Conservation (phyloP, 2,797 vertebrate genomes). For the Bufotes viridis region DNA sequence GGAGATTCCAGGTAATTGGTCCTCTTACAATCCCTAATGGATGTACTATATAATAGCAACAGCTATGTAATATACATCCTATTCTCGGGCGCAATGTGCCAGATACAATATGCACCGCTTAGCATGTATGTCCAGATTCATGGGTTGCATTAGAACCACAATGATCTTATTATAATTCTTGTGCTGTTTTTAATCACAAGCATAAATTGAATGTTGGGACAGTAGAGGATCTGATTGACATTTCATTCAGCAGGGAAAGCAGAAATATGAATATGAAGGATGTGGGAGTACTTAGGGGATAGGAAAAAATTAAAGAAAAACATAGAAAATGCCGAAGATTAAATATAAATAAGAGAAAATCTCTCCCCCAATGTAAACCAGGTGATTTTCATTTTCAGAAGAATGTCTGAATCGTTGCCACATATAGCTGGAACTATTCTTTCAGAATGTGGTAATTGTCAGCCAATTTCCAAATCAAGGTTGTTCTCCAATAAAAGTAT, state of each 20-base stretch:
- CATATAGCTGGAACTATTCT: constrained; percentile 25
- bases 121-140: not conserved
- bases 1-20: too few species aligned
- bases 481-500: constrained; percentile 45
- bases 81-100: not conserved
- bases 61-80: not conserved
- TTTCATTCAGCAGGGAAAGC: not conserved
- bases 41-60: not conserved
- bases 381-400: constrained; percentile 42
- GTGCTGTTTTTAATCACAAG: not conserved
- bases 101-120: not conserved
- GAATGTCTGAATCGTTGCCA: constrained; percentile 39
- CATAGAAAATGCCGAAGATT: constrained; percentile 7
- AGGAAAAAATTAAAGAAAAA: constrained; percentile 30
- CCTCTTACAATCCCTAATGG: not conserved
- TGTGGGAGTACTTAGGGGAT: not conserved
- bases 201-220: constrained; percentile 9
- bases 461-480: constrained; percentile 39
- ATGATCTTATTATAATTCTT: not conserved
- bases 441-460: constrained; percentile 37
- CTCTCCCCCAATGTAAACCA: constrained; percentile 44
- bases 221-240: constrained; percentile 9
- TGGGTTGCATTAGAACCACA: not conserved
- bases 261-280: constrained; percentile 30
- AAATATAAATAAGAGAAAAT: constrained; percentile 43